These are phyloP conservation scores for Tachysurus fulvidraco DNA, from an alignment of 2,113 vertebrate genomes.

Conservation along the genomic window DNA sequence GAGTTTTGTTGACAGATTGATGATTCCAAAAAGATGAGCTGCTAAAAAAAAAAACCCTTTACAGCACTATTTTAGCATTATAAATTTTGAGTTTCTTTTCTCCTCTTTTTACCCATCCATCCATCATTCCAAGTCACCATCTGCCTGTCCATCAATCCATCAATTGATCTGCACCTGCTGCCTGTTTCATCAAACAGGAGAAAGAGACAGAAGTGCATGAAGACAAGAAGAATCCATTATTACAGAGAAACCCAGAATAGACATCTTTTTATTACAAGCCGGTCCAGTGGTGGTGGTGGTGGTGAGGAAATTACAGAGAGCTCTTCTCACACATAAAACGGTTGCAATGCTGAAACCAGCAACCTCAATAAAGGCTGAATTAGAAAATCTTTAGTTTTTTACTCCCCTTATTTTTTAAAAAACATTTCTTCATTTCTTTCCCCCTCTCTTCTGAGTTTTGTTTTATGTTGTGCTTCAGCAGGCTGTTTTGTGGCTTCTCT, in stretches of 20 bases:
- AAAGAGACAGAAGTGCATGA: slow-evolving; percentile 55
- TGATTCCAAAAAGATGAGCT: no score
- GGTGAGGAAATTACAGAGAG: slow-evolving; percentile 81
- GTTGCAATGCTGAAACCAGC: slow-evolving; percentile 78
- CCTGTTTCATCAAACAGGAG: slow-evolving; percentile 49
- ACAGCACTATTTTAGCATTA: background rate
- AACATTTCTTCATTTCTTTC: slow-evolving; percentile 70
- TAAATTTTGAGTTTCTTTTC: background rate
- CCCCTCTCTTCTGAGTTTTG: slow-evolving; percentile 75
- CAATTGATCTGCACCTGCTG: slow-evolving; percentile 43
- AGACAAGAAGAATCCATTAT: slow-evolving; percentile 81
- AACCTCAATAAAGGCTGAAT: slow-evolving; percentile 85
- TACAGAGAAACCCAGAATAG: slow-evolving; percentile 85
- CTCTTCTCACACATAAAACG: slow-evolving; percentile 82
- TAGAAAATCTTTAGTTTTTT: slow-evolving; percentile 80
- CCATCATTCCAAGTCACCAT: slow-evolving; percentile 16
- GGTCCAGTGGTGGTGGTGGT: slow-evolving; percentile 76
- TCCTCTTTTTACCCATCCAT: background rate
- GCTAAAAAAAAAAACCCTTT: background rate
- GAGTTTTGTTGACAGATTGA: background rate
- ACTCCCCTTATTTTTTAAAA: slow-evolving; percentile 71
- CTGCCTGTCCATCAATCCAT: background rate
- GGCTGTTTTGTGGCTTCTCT: slow-evolving; percentile 78
- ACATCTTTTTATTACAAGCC: slow-evolving; percentile 80
- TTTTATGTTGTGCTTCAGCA: slow-evolving; percentile 79